phyloP scores from a whole-genome alignment of 2,888 invertebrate species.

The Synergus laeviventris region DNA sequence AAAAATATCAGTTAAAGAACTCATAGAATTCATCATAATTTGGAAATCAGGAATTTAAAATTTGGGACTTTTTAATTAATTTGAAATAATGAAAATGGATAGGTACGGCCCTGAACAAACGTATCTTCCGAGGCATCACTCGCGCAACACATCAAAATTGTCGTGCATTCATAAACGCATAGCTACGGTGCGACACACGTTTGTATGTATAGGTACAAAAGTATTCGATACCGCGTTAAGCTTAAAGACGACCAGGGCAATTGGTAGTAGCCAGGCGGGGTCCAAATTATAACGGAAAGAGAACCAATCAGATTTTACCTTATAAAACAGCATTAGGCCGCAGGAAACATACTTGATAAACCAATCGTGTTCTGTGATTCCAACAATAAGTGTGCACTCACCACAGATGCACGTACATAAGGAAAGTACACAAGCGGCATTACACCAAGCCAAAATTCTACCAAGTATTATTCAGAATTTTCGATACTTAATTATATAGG shows the following conservation, averaged over 20 bases:
- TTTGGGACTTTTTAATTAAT: slow-evolving; percentile 4
- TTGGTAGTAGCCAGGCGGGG: slow-evolving; percentile 73
- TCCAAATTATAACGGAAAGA: slow-evolving; percentile 73
- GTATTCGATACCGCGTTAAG: slow-evolving; percentile 64
- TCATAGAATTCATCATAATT: too few species aligned
- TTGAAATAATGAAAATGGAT: slow-evolving; percentile 42
- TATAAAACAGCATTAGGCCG: slow-evolving; percentile 72
- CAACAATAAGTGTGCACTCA: slow-evolving; percentile 54
- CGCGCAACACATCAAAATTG: slow-evolving; percentile 53
- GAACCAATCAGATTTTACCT: slow-evolving; percentile 75
- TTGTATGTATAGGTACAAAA: slow-evolving; percentile 57
- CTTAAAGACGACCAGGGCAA: slow-evolving; percentile 70
- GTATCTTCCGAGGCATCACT: slow-evolving; percentile 56
- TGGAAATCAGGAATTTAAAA: too few species aligned
- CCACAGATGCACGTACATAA: slow-evolving; percentile 45
- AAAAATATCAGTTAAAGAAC: too few species aligned
- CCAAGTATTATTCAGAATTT: slow-evolving; percentile 1
- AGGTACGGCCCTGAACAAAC: slow-evolving; percentile 43
- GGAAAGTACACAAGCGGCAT: slow-evolving; percentile 51
- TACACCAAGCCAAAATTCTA: slow-evolving; percentile 43
- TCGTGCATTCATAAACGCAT: slow-evolving; percentile 50
- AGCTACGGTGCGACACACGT: slow-evolving; percentile 46
- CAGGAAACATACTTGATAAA: slow-evolving; percentile 75
- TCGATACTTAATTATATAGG: too few species aligned
- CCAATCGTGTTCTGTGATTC: slow-evolving; percentile 73